Conservation (phyloP, 1,140 invertebrate genomes). For the Ceratosolen solmsi region DNA sequence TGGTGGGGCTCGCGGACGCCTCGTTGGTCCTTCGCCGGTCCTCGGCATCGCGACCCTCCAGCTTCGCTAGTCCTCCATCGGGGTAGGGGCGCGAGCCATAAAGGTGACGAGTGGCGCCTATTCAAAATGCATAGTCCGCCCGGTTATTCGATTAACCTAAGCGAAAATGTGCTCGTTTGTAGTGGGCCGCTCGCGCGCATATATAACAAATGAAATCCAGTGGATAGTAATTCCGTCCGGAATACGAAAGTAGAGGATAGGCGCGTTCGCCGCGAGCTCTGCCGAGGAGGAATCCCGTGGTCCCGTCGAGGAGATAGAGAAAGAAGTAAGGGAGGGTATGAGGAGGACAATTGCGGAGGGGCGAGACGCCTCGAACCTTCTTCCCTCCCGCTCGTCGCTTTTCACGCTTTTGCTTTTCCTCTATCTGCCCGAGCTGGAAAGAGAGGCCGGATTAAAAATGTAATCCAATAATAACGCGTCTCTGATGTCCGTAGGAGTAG, state of each 20-base stretch:
- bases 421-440: constrained; percentile 51
- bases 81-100: constrained; percentile 46
- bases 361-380: constrained; percentile 34
- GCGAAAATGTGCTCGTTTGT: constrained; percentile 73
- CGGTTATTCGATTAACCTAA: constrained; percentile 71
- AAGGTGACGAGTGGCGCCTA: constrained; percentile 60
- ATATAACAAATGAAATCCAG: constrained; percentile 74
- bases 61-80: too few relatives aligned
- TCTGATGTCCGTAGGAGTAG: constrained; percentile 70
- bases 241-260: constrained; percentile 68
- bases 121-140: constrained; percentile 70
- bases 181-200: constrained; percentile 62
- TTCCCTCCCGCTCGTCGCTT: neutral
- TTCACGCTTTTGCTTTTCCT: neutral
- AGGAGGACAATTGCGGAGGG: constrained; percentile 30
- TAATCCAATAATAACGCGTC: constrained; percentile 75
- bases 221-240: constrained; percentile 73
- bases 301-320: constrained; percentile 36
- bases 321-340: constrained; percentile 46
- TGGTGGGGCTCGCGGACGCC: neutral
- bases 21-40: neutral
- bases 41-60: neutral
- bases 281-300: constrained; percentile 45
- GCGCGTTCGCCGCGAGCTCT: constrained; percentile 42
- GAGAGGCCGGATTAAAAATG: constrained; percentile 73